A percentile compares a stretch with the other conserved stretches of the same genome.
phyloP scores from a whole-genome alignment of 1,140 invertebrate species.

The Pemphigus obesinymphae region DNA sequence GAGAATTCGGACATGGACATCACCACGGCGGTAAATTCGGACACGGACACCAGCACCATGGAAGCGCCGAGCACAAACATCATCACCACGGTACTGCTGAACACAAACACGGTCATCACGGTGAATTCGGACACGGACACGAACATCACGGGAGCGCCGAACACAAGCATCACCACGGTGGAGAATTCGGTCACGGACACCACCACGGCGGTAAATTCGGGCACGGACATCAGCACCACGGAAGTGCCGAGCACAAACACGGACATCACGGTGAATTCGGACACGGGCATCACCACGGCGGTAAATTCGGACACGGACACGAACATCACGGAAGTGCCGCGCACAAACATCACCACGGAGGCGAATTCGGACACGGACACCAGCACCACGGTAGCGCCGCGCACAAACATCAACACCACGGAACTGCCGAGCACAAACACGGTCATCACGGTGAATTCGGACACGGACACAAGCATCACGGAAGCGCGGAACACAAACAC shows the following conservation, averaged over 20 bases:
- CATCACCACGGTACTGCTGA: slow-evolving; percentile 36
- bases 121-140: slow-evolving; percentile 43
- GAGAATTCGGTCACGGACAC: slow-evolving; percentile 43
- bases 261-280: slow-evolving; percentile 42
- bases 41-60: slow-evolving; percentile 43
- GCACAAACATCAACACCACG: slow-evolving; percentile 41
- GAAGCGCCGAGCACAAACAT: slow-evolving; percentile 43
- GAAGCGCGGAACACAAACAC: slow-evolving; percentile 35
- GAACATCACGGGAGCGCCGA: slow-evolving; percentile 42
- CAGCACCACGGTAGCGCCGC: slow-evolving; percentile 30
- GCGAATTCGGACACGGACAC: slow-evolving; percentile 42
- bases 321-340: slow-evolving; percentile 38
- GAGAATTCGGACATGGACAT: slow-evolving; percentile 43
- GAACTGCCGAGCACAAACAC: slow-evolving; percentile 39
- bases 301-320: slow-evolving; percentile 39
- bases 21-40: slow-evolving; percentile 44
- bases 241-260: slow-evolving; percentile 39
- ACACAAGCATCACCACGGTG: slow-evolving; percentile 43
- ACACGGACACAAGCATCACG: slow-evolving; percentile 43
- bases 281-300: slow-evolving; percentile 42
- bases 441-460: slow-evolving; percentile 43
- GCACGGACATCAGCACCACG: slow-evolving; percentile 42
- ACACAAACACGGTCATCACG: slow-evolving; percentile 35
- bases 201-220: slow-evolving; percentile 40
- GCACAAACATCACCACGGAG: slow-evolving; percentile 42